Conservation (phyloP, 1,140 invertebrate genomes). For the Sitobion miscanthi region DNA sequence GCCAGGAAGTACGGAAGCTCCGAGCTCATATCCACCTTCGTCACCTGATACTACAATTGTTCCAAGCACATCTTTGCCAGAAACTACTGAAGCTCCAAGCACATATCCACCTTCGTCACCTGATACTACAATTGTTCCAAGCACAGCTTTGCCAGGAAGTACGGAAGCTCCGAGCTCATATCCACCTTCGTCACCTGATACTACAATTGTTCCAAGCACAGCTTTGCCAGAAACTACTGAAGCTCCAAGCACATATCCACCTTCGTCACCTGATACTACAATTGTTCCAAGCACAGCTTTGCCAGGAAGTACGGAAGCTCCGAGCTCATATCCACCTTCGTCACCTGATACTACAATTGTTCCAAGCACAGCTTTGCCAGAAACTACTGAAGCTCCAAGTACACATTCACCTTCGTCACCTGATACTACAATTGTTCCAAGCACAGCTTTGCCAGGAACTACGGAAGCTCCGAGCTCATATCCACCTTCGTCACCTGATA, state of each 20-base stretch:
- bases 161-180: background rate
- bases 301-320: background rate
- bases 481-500: background rate
- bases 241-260: background rate
- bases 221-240: background rate
- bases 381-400: no score
- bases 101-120: background rate
- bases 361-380: background rate
- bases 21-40: background rate
- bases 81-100: background rate
- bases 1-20: no score
- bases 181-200: no score
- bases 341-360: no score
- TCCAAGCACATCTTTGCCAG: no score
- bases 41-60: no score
- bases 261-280: background rate
- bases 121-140: background rate
- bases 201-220: background rate
- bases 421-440: background rate
- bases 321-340: background rate
- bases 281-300: background rate
- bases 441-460: background rate
- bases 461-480: background rate
- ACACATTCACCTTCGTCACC: background rate
- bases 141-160: background rate